Base-by-base conservation (phyloP, 2,888 invertebrate species). In the Epistrophella euchroma region DNA sequence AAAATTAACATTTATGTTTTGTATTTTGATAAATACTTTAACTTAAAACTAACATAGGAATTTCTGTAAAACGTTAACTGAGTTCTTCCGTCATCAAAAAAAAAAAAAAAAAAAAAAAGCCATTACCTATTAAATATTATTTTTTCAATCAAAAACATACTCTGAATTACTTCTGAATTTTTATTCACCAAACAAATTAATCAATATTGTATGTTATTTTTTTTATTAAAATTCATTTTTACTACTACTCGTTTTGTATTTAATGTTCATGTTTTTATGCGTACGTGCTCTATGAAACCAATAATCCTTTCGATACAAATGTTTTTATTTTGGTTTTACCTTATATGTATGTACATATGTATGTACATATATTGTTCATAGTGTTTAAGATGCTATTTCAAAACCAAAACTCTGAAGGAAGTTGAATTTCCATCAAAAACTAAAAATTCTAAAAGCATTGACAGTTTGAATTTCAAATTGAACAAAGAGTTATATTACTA, bases 211-310 rank as follows among this genome's bases (percentile, higher is more conserved):
- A 35, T 56, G 10, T 74, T 50, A 58, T 13, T 71, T 50, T 62
- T 72, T 84, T 58, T 32, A 58, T 84, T 78, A 50, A 56, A 56
- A 72, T 84, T 74, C 56, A 60, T 60, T 37, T 79, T 85, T 80
- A 83, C 77, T 13, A 80, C 78, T 77, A 70, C 79, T 70, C 40
- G 77, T 64, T 76, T 76, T 50, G 60, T 84, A 78, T 84, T 58
- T 62, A 81, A 66, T 70, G 37, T 52, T 58, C 62, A 56, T 88
- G 88, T 88, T 89, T 88, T 89, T 91, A 91, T 91, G 91, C 90
- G 91, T 92, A 92, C 92, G 92, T 92, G 92, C 92, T 91, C 92
- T 92, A 92, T 92, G 92, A 92, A 92, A 92, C 92, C 92, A 92
- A 92, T 92, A 92, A 92, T 89, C 90, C 89, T 90, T 89, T 90